phyloP scores from a whole-genome alignment of 2,797 vertebrate species.

The Siniperca obscura region DNA sequence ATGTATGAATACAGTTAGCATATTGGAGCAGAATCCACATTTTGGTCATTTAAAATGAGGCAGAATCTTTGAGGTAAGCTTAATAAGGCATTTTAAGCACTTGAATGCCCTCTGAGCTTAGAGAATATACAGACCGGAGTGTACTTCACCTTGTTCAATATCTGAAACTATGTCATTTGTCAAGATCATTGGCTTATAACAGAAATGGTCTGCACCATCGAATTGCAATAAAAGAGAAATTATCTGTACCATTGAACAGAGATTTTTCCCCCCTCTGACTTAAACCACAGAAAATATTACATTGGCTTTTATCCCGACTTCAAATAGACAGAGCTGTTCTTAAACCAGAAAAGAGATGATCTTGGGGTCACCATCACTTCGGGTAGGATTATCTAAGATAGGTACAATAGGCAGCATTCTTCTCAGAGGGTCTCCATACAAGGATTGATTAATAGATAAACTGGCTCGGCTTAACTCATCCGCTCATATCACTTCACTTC shows the following conservation, averaged over 20 bases:
- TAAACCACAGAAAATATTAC: conserved; percentile 54
- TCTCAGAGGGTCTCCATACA: conserved; percentile 70
- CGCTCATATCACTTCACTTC: conserved; percentile 56
- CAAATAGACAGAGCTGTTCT: conserved; percentile 29
- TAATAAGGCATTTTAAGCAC: conserved; percentile 33
- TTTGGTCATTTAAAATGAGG: conserved; percentile 22
- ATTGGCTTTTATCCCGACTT: conserved; percentile 42
- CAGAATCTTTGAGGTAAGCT: conserved; percentile 23
- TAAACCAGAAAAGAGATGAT: conserved; percentile 39
- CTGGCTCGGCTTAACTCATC: conserved; percentile 23
- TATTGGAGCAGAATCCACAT: conserved; percentile 1
- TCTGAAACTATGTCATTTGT: conserved; percentile 53
- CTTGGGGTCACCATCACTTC: conserved; percentile 42
- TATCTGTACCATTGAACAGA: conserved; percentile 38
- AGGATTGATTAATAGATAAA: conserved; percentile 58
- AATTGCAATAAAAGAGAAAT: conserved; percentile 51
- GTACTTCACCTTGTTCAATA: conserved; percentile 38
- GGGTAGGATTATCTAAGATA: conserved; percentile 43
- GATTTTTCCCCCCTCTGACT: conserved; percentile 10
- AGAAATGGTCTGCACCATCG: conserved; percentile 47
- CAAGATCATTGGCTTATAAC: conserved; percentile 44
- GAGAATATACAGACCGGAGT: conserved; percentile 18
- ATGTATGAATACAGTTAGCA: background rate
- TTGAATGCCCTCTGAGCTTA: conserved; percentile 16
- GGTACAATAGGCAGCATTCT: conserved; percentile 77